Evolutionary conservation across 2,113 vertebrate species (phyloP).

Genomic region (Microcebus tavaratra): DNA sequence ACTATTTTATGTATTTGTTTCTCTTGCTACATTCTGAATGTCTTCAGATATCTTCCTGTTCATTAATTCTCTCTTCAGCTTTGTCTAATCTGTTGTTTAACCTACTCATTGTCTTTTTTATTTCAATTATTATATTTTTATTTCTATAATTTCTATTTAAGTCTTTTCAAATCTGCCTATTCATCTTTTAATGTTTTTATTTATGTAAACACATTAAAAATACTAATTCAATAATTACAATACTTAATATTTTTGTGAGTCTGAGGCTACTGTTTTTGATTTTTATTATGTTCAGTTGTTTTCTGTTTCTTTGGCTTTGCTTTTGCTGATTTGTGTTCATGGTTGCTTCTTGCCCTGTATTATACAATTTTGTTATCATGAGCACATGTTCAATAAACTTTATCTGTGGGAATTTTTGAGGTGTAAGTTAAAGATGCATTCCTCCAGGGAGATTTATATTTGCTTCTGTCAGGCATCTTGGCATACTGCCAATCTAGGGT

Average conservation of each 20-base stretch:
- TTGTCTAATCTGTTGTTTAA: slow-evolving; percentile 1
- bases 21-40: not conserved
- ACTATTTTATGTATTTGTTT: not conserved
- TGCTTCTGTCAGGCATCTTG: not conserved
- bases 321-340: not conserved
- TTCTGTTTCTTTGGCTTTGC: not conserved
- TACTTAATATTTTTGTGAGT: not conserved
- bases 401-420: slow-evolving; percentile 5
- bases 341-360: not conserved
- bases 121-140: not conserved
- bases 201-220: not conserved
- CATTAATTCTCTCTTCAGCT: slow-evolving; percentile 42
- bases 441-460: slow-evolving; percentile 20
- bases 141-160: not conserved
- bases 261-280: not conserved
- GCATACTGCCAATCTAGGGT: not conserved
- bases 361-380: slow-evolving; percentile 17
- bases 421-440: not conserved
- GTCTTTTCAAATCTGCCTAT: not conserved
- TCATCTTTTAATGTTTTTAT: not conserved
- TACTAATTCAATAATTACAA: not conserved
- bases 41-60: not conserved
- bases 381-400: not conserved
- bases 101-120: not conserved
- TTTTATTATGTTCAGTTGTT: not conserved